Evolutionary conservation across 2,113 vertebrate species (phyloP), one percentile per base, ranked within the genome.

Genomic region (Sebastes schlegelii): DNA sequence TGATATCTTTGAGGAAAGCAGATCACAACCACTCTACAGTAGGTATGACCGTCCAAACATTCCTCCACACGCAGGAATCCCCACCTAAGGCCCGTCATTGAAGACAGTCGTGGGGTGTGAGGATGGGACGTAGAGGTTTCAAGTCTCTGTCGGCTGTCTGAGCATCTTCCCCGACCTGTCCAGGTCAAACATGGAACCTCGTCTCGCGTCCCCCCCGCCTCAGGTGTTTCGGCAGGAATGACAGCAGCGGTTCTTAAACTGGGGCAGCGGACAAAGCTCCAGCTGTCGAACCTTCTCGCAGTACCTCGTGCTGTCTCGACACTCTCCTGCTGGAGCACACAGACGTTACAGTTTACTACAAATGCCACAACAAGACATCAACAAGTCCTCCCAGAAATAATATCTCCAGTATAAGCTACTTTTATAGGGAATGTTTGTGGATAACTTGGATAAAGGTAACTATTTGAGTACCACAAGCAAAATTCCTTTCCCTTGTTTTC

Each of bases 281-380:
- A 99, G 96, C 92, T 98, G 97, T 79, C 95, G 96, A 48, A 98
- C 98, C 92, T 97, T 99, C 95, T 98, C 97, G 79, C 98, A 99
- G 94, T 98, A 99, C 86, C 97, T 95, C 45, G 97, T 99, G 88
- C 97, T 98, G 92, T 99, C 98, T 88, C 93, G 96, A 92, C 98
- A 99, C 77, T 97, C 97, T 57, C 95, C 97, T 95, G 89, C 83
- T 92, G 90, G 86, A 84, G 77, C 74, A 77, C 51, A 88, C 11
- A 72, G 71, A 84, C 14, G 26, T 69, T 21, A 2, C 13, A n/a
- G 6, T 60, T 76, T 55, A 83, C 1, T 12, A 43, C 43, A 65
- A 5, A 14, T 1, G 1, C 21, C 17, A 43, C 8, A 1, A 21
- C 12, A 57, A 57, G 4, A 57, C 55, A 57, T 57, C 55, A 57